Evolutionary conservation across 2,113 vertebrate genomes (phyloP).

Genomic region (Scalopus aquaticus): DNA sequence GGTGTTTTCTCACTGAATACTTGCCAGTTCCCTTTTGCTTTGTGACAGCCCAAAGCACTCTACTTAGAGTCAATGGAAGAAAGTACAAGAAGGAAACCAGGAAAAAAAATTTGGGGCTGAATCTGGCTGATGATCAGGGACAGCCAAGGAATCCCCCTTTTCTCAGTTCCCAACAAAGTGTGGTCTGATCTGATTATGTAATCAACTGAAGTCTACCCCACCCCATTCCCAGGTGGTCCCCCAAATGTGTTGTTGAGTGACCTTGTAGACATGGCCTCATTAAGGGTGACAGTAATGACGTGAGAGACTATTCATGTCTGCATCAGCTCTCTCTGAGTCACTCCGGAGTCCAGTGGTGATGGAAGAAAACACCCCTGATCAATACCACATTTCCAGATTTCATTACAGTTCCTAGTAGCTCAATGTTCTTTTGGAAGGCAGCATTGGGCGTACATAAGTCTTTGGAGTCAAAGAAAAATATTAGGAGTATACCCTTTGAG

Average conservation of each 20-base stretch:
- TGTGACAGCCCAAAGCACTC: neutral
- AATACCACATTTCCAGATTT: conserved; percentile 71
- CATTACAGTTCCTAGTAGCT: conserved; percentile 46
- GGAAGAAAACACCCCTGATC: conserved; percentile 55
- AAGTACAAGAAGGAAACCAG: neutral
- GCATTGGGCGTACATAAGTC: neutral
- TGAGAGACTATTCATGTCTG: conserved; percentile 32
- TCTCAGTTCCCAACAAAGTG: neutral
- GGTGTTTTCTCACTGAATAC: neutral
- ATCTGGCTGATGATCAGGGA: neutral
- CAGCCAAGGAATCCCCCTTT: neutral
- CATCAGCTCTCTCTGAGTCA: conserved; percentile 27
- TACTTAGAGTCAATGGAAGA: neutral
- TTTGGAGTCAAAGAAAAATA: conserved; percentile 41
- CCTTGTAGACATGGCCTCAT: neutral
- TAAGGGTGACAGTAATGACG: neutral
- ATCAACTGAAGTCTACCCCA: neutral
- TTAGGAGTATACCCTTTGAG: conserved; percentile 17
- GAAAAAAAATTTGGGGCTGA: neutral
- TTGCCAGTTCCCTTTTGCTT: neutral
- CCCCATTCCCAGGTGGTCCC: conserved; percentile 20
- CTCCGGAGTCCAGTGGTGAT: conserved; percentile 19
- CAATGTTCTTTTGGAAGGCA: conserved; percentile 38
- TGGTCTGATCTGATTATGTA: neutral
- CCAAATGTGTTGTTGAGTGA: neutral